Evolutionary conservation across 1,140 invertebrate genomes (phyloP), one percentile per base, ranked within the genome.

Genomic region (Papilio polyxenes): DNA sequence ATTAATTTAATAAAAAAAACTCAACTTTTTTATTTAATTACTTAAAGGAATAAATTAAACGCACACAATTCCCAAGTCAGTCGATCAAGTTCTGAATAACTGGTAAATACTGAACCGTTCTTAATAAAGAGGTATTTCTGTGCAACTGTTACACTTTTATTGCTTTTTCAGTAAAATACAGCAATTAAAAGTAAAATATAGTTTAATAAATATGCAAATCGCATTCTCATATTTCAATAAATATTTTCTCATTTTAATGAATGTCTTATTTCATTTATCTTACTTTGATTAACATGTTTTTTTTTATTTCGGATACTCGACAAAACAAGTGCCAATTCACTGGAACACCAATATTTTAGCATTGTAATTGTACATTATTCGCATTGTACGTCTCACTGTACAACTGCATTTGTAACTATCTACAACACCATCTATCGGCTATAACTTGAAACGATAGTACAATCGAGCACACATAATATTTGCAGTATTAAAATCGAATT

Each of bases 391-490:
- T 48, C 4, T n/a, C 40, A 51, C 0, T 76, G 20, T 76, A 76
- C 69, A 72, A 72, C 15, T 51, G 74, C 75, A 51, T 49, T 75
- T n/a, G 17, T 20, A 48, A 44, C 74, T 76, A 76, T 76, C 75
- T 76, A 5, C 20, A 49, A n/a, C 75, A 17, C 75, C 44, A 76
- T 76, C 75, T 76, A 44, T 44, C 31, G 31, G 37, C 72, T 74
- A n/a, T 74, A 65, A 65, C 5, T 10, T 74, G 15, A 74, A 75
- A 31, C 31, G 40, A 13, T 11, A 20, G 75, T 76, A 76, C 75
- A 76, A 48, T 11, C 44, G 48, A 23, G 48, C 48, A 53, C 75
- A 76, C 48, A n/a, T 44, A 44, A 48, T 75, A 75, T 75, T 62
- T 20, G 6, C 6, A n/a, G n/a, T 20, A 23, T 20, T 20, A 20